Evolutionary conservation across 1,140 invertebrate genomes (phyloP).

Genomic region (Drosophila bocki): DNA sequence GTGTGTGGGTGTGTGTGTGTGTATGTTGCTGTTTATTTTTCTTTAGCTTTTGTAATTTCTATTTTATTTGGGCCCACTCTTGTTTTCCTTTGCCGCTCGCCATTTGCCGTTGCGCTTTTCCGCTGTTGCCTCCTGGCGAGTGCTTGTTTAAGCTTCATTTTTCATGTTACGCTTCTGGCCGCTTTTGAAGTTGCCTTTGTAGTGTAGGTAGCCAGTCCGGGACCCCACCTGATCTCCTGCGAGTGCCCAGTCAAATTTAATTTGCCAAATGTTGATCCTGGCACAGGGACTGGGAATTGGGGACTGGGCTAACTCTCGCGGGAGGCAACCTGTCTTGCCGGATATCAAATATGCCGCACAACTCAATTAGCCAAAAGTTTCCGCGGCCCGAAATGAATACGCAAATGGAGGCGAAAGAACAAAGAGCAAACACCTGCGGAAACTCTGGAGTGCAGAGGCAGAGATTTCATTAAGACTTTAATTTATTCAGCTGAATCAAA

Average conservation of each 20-base stretch:
- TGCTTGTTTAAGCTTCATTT: slow-evolving; percentile 71
- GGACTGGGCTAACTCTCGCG: slow-evolving; percentile 1
- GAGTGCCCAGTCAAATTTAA: slow-evolving; percentile 25
- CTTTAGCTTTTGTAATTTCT: slow-evolving; percentile 55
- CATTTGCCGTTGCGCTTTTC: slow-evolving; percentile 48
- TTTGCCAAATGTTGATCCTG: slow-evolving; percentile 40
- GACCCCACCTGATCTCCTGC: background rate
- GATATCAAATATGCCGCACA: slow-evolving; percentile 42
- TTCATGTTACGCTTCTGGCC: slow-evolving; percentile 34
- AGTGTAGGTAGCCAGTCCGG: slow-evolving; percentile 7
- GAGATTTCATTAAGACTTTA: slow-evolving; percentile 1
- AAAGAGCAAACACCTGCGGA: slow-evolving; percentile 17
- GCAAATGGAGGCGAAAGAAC: slow-evolving; percentile 6
- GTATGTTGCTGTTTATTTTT: slow-evolving; percentile 37
- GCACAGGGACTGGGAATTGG: background rate
- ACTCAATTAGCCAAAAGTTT: slow-evolving; percentile 61
- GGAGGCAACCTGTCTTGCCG: slow-evolving; percentile 5
- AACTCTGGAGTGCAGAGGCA: background rate
- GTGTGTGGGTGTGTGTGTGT: slow-evolving; percentile 5
- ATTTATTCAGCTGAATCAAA: background rate
- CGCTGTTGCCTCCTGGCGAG: slow-evolving; percentile 56
- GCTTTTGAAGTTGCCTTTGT: slow-evolving; percentile 71
- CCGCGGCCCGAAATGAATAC: slow-evolving; percentile 14
- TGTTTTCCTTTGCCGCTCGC: slow-evolving; percentile 19
- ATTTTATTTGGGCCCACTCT: slow-evolving; percentile 34